Evolutionary conservation across 2,888 invertebrate genomes (phyloP).

Genomic region (Helicoverpa assulta): DNA sequence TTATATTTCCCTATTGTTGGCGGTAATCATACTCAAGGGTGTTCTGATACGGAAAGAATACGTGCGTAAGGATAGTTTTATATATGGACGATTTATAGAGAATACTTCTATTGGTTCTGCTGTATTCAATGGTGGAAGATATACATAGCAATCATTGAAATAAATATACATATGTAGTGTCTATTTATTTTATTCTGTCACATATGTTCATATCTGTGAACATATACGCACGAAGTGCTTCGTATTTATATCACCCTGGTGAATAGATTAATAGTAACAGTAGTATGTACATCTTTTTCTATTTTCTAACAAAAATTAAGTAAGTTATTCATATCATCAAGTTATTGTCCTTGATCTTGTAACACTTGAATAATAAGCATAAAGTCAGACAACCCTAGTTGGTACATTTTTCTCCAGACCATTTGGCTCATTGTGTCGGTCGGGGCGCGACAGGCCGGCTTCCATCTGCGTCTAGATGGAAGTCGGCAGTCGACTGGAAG

Average conservation of each 20-base stretch:
- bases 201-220: no score
- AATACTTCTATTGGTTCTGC: no score
- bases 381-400: conserved; percentile 50
- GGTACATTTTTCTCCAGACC: conserved; percentile 68
- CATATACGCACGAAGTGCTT: background rate
- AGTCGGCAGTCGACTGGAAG: conserved; percentile 49
- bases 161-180: no score
- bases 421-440: conserved; percentile 69
- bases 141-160: no score
- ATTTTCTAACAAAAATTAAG: background rate
- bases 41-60: background rate
- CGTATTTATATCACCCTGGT: background rate
- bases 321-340: no score
- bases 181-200: no score
- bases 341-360: background rate
- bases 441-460: conserved; percentile 45
- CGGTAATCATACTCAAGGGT: conserved; percentile 1
- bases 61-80: background rate
- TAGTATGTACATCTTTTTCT: no score
- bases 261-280: no score
- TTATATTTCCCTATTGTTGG: conserved; percentile 1
- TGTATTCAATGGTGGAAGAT: no score
- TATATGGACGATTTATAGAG: background rate
- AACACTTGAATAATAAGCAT: background rate
- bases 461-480: conserved; percentile 58